Conservation (phyloP, 2,113 vertebrate species). For the Nothocercus julius region DNA sequence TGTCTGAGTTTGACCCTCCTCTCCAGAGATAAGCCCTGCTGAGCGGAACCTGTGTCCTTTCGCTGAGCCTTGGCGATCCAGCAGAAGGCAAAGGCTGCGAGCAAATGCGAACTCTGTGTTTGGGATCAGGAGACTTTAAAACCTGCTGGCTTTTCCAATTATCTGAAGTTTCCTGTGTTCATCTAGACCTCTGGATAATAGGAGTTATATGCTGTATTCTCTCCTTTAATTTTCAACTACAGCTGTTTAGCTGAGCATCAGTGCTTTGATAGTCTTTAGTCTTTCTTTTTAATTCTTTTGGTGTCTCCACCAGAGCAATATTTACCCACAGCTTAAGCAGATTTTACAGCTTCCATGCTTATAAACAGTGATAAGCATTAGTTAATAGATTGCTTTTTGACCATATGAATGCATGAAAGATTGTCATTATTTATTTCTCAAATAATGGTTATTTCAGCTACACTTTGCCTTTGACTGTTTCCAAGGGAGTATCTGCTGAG, state of each 20-base stretch:
- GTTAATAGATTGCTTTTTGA: not conserved
- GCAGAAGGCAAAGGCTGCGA: not conserved
- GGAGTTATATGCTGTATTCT: not conserved
- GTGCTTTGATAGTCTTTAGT: not conserved
- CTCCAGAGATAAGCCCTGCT: not conserved
- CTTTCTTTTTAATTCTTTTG: not conserved
- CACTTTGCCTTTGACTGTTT: slow-evolving; percentile 2
- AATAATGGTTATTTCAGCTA: not conserved
- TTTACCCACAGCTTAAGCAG: not conserved
- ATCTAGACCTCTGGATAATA: not conserved
- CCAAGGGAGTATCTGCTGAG: not conserved
- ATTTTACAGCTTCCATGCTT: not conserved
- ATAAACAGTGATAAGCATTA: not conserved
- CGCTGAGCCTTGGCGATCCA: not conserved
- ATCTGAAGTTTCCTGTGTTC: not conserved
- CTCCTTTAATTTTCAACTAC: not conserved
- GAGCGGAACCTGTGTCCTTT: not conserved
- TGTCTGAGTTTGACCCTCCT: not conserved
- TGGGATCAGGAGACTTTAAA: not conserved
- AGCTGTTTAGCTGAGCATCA: not conserved
- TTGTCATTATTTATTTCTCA: slow-evolving; percentile 4
- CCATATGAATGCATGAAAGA: not conserved
- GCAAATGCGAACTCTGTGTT: not conserved
- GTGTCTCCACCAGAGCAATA: not conserved
- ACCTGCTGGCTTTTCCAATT: not conserved